These are phyloP conservation scores for Hemiprocne comata DNA, from an alignment of 2,113 vertebrate species.

Conservation along the genomic window DNA sequence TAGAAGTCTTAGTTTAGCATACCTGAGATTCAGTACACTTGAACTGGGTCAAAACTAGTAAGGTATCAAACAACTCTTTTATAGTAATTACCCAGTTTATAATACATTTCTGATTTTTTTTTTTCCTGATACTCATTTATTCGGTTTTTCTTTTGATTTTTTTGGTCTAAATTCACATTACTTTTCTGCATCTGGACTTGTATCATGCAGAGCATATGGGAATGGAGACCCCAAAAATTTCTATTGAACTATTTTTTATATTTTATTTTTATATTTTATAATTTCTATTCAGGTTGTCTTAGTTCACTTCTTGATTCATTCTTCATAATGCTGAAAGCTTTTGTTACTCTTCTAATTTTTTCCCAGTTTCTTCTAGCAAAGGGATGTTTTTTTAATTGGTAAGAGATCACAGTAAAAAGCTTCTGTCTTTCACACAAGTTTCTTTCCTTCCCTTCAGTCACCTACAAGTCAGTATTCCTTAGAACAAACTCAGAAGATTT, in stretches of 20 bases:
- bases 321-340: background rate
- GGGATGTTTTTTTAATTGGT: background rate
- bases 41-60: background rate
- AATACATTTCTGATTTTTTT: background rate
- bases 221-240: background rate
- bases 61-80: background rate
- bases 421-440: background rate
- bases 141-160: background rate
- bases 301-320: background rate
- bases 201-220: background rate
- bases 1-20: background rate
- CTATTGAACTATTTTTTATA: background rate
- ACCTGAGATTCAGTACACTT: background rate
- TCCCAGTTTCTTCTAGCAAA: rapidly evolving
- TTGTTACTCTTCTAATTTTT: background rate
- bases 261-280: too few species aligned
- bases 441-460: background rate
- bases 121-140: background rate
- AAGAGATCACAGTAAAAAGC: background rate
- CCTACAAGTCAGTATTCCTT: background rate
- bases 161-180: background rate
- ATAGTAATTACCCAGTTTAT: background rate
- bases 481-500: background rate
- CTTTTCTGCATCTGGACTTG: background rate
- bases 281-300: too few species aligned